Evolutionary conservation across 2,113 vertebrate species (phyloP).

Genomic region (Microtus ochrogaster): DNA sequence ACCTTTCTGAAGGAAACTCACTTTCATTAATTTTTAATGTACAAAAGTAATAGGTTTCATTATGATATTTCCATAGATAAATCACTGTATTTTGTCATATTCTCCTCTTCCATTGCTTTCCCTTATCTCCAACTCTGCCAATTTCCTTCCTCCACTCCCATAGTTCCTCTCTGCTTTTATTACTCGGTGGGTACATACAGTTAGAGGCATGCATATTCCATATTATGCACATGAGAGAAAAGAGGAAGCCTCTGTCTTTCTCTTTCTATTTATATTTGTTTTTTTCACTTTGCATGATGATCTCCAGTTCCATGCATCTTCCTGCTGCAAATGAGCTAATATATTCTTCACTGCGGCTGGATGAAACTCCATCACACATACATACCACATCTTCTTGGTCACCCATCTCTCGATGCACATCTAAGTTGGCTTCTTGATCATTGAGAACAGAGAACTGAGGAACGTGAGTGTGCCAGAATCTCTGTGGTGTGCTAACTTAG

Average conservation of each 20-base stretch:
- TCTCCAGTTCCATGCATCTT: not conserved
- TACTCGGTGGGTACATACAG: too few species aligned
- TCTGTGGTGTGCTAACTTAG: not conserved
- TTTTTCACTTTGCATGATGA: not conserved
- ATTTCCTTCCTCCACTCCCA: not conserved
- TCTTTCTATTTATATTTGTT: not conserved
- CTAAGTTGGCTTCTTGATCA: not conserved
- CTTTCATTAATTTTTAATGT: not conserved
- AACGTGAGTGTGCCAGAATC: not conserved
- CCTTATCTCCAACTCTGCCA: not conserved
- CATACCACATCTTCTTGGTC: not conserved
- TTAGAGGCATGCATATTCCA: not conserved
- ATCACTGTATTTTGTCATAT: not conserved
- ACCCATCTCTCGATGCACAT: not conserved
- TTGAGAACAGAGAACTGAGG: not conserved
- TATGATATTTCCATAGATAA: not conserved
- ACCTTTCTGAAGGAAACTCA: not conserved
- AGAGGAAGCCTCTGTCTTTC: not conserved
- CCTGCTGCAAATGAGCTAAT: not conserved
- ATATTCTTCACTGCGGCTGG: not conserved
- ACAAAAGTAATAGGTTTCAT: not conserved
- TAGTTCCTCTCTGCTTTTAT: not conserved
- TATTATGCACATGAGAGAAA: not conserved
- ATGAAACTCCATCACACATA: not conserved
- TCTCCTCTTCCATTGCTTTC: not conserved